Conservation (phyloP, 2,113 vertebrate genomes). For the Brachirus orientalis region DNA sequence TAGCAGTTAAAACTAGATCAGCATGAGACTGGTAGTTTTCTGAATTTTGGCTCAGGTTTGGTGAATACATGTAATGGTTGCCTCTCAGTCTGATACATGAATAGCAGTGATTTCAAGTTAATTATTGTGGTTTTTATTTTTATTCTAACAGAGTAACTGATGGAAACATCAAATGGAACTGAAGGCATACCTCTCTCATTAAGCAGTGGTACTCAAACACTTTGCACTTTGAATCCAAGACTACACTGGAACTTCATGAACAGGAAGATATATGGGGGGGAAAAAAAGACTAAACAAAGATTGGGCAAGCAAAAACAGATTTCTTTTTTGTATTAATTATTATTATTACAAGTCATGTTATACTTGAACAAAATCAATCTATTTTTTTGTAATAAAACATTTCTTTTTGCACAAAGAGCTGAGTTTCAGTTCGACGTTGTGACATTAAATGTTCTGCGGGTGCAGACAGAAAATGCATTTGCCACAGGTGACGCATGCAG, state of each 20-base stretch:
- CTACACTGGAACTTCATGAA: not conserved
- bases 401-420: conserved; percentile 15
- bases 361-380: conserved; percentile 10
- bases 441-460: not conserved
- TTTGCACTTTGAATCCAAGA: conserved; percentile 44
- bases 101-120: too few species aligned
- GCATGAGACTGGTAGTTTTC: too few species aligned
- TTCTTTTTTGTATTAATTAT: too few species aligned
- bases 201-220: conserved; percentile 13
- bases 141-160: conserved; percentile 46
- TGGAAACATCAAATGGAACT: not conserved
- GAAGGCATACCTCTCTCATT: not conserved
- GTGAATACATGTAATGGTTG: too few species aligned
- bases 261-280: not conserved
- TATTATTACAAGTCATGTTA: conserved; percentile 2
- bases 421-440: not conserved
- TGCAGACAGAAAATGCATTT: too few species aligned
- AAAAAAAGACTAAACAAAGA: not conserved
- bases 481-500: too few species aligned
- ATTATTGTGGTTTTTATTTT: conserved; percentile 1
- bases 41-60: too few species aligned
- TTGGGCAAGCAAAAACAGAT: too few species aligned
- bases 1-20: too few species aligned
- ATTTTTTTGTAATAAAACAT: conserved; percentile 33
- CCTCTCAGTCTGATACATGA: too few species aligned